These are phyloP conservation scores for Peromyscus californicus DNA, from an alignment of 2,113 vertebrate genomes.

Conservation along the genomic window DNA sequence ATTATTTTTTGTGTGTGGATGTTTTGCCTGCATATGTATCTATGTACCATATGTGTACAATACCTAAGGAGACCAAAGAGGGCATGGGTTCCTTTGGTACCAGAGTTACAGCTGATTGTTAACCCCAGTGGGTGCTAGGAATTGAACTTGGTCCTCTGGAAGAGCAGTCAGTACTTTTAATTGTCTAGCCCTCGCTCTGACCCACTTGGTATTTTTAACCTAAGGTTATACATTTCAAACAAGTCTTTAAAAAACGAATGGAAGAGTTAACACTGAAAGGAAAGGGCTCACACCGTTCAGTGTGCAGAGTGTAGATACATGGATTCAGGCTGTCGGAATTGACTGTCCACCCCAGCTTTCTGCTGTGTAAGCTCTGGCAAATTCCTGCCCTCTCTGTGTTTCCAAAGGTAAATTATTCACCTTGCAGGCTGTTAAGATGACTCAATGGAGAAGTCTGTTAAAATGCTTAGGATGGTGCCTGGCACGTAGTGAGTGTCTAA, in stretches of 20 bases:
- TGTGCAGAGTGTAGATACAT: not conserved
- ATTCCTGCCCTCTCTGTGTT: not conserved
- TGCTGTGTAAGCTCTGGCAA: not conserved
- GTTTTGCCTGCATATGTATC: not conserved
- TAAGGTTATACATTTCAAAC: not conserved
- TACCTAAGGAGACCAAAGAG: not conserved
- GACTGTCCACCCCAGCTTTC: not conserved
- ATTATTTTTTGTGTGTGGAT: not conserved
- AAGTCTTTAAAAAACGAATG: not conserved
- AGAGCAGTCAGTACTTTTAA: not conserved
- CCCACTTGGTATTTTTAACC: not conserved
- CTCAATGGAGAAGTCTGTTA: not conserved
- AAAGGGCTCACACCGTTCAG: not conserved
- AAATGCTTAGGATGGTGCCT: not conserved
- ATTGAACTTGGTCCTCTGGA: not conserved
- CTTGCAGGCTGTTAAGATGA: not conserved
- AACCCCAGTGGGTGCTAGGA: not conserved
- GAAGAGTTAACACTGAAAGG: not conserved
- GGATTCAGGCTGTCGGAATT: not conserved
- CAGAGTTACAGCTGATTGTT: not conserved
- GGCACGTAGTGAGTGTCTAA: not conserved
- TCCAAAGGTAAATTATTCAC: not conserved
- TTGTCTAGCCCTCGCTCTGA: not conserved
- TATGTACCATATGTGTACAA: not conserved
- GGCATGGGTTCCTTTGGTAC: not conserved